Conservation (phyloP, 1,140 invertebrate species). For the Acromyrmex echinatior region DNA sequence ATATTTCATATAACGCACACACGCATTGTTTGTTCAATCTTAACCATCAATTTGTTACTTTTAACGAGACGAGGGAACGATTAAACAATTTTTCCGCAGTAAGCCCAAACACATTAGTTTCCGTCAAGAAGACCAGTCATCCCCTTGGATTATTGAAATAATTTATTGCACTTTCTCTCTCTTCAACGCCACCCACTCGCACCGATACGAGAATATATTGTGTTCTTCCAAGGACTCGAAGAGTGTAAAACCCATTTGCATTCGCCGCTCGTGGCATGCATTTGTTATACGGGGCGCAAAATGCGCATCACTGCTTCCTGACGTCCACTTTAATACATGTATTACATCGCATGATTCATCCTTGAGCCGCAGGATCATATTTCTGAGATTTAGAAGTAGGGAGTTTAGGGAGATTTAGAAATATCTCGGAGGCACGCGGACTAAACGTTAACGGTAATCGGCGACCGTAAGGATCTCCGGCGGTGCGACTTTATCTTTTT, state of each 20-base stretch:
- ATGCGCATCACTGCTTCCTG: conserved; percentile 35
- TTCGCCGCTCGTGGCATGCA: conserved; percentile 35
- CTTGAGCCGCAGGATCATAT: conserved; percentile 68
- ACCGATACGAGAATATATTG: conserved; percentile 1
- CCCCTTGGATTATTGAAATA: conserved; percentile 66
- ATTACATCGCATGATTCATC: conserved; percentile 45
- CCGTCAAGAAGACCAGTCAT: conserved; percentile 52
- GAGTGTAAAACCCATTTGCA: conserved; percentile 35
- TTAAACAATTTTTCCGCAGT: conserved; percentile 62
- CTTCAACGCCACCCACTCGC: conserved; percentile 39
- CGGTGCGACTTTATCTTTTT: conserved; percentile 66
- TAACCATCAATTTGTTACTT: conserved; percentile 11
- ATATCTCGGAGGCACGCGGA: conserved; percentile 1
- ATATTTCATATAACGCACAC: background rate
- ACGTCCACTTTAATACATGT: background rate
- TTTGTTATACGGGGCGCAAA: conserved; percentile 35
- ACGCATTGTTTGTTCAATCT: background rate
- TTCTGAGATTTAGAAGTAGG: conserved; percentile 26
- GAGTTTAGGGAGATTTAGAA: conserved; percentile 66
- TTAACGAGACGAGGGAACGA: background rate
- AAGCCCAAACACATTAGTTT: conserved; percentile 59
- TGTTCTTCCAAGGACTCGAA: background rate
- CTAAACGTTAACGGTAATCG: conserved; percentile 74
- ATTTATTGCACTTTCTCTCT: conserved; percentile 71
- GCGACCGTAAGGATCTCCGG: conserved; percentile 66